A percentile compares a stretch with the other conserved stretches of the same genome.
These are phyloP conservation scores for Pelecanus crispus DNA, from an alignment of 2,113 vertebrate species.

Conservation along the genomic window DNA sequence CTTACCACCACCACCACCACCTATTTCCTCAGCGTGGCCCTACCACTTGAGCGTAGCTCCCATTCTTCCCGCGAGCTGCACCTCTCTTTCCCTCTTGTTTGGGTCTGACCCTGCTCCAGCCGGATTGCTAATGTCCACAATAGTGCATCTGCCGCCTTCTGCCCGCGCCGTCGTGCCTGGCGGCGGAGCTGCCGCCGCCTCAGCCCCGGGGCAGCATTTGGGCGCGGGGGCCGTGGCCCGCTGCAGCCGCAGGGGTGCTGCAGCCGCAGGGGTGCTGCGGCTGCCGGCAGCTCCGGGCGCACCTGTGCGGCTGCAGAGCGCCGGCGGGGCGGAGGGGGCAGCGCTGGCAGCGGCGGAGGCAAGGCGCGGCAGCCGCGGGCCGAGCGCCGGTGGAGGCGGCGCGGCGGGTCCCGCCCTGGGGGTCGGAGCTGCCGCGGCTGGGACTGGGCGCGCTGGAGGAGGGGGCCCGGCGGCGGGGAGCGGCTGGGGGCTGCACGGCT, in stretches of 20 bases:
- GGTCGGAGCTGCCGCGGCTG: not conserved
- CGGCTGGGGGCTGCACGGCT: no score
- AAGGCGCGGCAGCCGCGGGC: no score
- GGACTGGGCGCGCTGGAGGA: no score
- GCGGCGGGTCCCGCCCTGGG: not conserved
- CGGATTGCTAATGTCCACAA: rapidly evolving
- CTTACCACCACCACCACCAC: not conserved
- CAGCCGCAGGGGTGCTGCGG: not conserved
- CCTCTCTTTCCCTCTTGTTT: not conserved
- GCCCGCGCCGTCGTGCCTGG: not conserved
- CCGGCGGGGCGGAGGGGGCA: not conserved
- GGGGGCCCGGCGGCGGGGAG: not conserved
- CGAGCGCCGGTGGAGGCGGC: rapidly evolving
- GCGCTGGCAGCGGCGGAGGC: no score
- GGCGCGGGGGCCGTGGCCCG: not conserved
- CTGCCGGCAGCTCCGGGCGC: not conserved
- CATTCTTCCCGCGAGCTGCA: not conserved
- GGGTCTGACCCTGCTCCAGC: not conserved
- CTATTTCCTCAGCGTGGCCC: no score
- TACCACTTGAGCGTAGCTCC: not conserved
- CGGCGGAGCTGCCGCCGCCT: not conserved
- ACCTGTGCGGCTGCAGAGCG: not conserved
- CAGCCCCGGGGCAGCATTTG: not conserved
- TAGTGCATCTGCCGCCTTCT: not conserved
- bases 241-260: not conserved